Evolutionary conservation across 2,797 vertebrate genomes (phyloP), one percentile per base, ranked within the genome.

Genomic region (Poeciliopsis infans): DNA sequence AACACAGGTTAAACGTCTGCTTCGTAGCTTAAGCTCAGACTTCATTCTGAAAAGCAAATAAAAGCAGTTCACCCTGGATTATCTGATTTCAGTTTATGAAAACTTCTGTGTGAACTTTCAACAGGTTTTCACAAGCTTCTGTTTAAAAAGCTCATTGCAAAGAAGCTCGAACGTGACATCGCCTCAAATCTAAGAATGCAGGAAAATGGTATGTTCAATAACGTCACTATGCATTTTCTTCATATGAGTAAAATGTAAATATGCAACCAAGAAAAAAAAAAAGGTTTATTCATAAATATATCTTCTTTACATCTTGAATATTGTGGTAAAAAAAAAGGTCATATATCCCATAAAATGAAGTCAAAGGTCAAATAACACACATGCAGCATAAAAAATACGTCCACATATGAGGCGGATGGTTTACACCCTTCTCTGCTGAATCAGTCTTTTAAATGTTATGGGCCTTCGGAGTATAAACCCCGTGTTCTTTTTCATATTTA

Each of bases 101-200:
- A 70, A 41, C 36, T 68, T 25, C 43, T 2, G 4, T 70, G 76
- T 7, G 11, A 59, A 15, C 33, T 20, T 53, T 36, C 20, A 31
- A 33, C 39, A 76, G 53, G 72, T 57, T 13, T 36, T 79, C 16
- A 73, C 39, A 75, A 41, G 41, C 31, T 25, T 47, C 47, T 46
- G 55, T n/a, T 61, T 36, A 59, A 51, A 74, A 25, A 18, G 47
- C 77, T 75, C 6, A 7, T 41, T 7, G 7, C 39, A 7, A 41
- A 41, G 39, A 41, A 41, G 39, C 39, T 41, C 7, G 39, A 8
- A 7, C 39, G 36, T 51, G 25, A 20, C 23, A 49, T 5, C 25
- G 12, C 49, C 53, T 68, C 7, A 16, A 43, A 68, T 77, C 28
- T 41, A 20, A 41, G 4, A 66, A 61, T 18, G 36, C 45, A 70